These are phyloP conservation scores for Artibeus jamaicensis DNA, from an alignment of 2,797 vertebrate genomes.

Conservation along the genomic window DNA sequence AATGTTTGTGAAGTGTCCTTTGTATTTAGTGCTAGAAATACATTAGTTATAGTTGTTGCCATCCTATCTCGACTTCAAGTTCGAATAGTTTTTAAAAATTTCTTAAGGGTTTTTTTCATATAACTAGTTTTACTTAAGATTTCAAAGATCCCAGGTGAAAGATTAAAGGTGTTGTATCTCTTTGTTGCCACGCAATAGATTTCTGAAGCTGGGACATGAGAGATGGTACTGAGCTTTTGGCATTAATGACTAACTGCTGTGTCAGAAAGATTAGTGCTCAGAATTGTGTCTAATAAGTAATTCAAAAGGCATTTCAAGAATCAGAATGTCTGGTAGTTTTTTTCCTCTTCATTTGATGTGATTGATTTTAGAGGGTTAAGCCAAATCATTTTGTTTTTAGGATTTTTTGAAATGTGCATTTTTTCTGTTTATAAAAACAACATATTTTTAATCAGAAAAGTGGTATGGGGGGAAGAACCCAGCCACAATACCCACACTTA, in stretches of 20 bases:
- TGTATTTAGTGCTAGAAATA: background rate
- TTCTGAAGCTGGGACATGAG: conserved; percentile 56
- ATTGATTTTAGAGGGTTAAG: background rate
- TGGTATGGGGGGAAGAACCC: background rate
- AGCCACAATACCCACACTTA: background rate
- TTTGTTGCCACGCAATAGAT: conserved; percentile 81
- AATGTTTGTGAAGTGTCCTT: background rate
- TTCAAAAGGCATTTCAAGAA: conserved; percentile 8
- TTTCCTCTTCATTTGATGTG: background rate
- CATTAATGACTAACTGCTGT: conserved; percentile 78
- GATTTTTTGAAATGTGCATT: background rate
- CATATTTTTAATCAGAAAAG: conserved; percentile 14
- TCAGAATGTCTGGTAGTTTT: background rate
- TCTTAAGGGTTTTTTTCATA: background rate
- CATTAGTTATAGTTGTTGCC: background rate
- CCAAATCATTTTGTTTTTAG: conserved; percentile 8
- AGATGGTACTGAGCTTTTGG: conserved; percentile 75
- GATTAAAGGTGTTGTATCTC: conserved; percentile 82
- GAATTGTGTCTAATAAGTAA: conserved; percentile 19
- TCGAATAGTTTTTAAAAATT: background rate
- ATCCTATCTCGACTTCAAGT: background rate
- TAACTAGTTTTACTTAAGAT: conserved; percentile 28
- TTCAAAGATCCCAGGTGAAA: conserved; percentile 77
- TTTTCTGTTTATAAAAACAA: background rate
- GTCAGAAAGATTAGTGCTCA: background rate